phyloP scores from a whole-genome alignment of 2,797 vertebrate species.

The Nyctalus aviator region DNA sequence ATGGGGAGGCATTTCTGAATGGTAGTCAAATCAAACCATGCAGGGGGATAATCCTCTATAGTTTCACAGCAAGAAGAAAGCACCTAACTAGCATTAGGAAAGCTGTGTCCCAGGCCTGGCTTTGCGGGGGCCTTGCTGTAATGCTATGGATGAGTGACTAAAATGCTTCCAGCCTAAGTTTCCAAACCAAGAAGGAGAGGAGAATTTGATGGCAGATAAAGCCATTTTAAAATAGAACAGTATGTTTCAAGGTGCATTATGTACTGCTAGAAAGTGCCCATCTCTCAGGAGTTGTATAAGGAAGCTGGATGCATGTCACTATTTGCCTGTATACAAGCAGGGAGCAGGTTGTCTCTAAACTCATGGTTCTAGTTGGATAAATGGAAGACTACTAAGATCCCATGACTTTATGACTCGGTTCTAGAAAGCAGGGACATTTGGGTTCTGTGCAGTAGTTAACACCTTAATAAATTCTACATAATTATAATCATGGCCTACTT shows the following conservation, averaged over 20 bases:
- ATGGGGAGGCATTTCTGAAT: conserved; percentile 76
- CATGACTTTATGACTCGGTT: neutral
- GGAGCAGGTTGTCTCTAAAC: neutral
- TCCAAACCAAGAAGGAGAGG: neutral
- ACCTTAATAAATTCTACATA: neutral
- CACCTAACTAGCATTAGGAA: neutral
- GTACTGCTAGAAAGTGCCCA: neutral
- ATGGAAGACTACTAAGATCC: neutral
- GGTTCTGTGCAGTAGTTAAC: neutral
- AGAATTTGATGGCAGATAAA: neutral
- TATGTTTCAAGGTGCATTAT: neutral
- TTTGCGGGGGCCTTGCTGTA: neutral
- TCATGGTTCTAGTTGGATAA: neutral
- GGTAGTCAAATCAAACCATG: conserved; percentile 74
- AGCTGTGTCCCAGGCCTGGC: neutral
- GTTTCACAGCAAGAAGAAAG: conserved; percentile 56
- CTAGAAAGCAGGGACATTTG: neutral
- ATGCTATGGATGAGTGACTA: neutral
- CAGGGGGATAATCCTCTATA: conserved; percentile 52
- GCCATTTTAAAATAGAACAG: neutral
- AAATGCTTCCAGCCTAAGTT: conserved; percentile 35
- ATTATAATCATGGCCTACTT: neutral
- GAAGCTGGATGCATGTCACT: neutral
- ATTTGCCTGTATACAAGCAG: neutral
- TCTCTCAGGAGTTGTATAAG: neutral